Conservation (phyloP, 2,797 vertebrate genomes). For the Nannoperca australis region DNA sequence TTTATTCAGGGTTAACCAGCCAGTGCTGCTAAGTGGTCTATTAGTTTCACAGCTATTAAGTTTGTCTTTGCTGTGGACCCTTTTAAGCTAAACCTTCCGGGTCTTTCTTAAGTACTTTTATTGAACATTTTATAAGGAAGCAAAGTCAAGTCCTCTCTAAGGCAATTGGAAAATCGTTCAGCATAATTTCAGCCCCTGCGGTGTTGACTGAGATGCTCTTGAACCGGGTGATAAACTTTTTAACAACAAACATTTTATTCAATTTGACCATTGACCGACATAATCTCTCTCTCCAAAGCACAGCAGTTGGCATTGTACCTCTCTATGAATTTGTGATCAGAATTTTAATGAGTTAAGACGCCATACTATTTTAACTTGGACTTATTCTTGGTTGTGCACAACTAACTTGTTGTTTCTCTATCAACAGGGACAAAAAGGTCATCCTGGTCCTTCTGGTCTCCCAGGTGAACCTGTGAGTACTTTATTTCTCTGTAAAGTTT, state of each 20-base stretch:
- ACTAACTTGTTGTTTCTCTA: conserved; percentile 45
- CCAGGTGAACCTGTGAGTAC: conserved; percentile 95
- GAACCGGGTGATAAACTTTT: conserved; percentile 24
- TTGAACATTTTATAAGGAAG: conserved; percentile 45
- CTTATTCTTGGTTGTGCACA: not conserved
- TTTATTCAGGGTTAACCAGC: conserved; percentile 39
- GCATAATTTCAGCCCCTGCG: conserved; percentile 19
- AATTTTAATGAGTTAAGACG: not conserved
- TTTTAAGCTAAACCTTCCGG: conserved; percentile 31
- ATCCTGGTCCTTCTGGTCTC: conserved; percentile 91
- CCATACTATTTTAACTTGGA: not conserved
- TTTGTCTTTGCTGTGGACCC: conserved; percentile 29
- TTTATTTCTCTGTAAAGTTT: not conserved
- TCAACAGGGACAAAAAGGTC: conserved; percentile 91
- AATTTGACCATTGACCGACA: conserved; percentile 18
- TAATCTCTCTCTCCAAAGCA: not conserved
- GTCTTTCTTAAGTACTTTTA: conserved; percentile 45
- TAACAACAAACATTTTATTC: not conserved
- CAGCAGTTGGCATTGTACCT: not conserved
- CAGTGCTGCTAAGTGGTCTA: conserved; percentile 16
- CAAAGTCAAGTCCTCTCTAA: conserved; percentile 15
- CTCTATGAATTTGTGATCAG: conserved; percentile 17
- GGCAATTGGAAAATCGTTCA: conserved; percentile 5
- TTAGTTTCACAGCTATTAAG: conserved; percentile 46
- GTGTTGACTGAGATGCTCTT: conserved; percentile 21